These are phyloP conservation scores for Chloroceryle inda DNA, from an alignment of 2,797 vertebrate genomes.

Conservation along the genomic window DNA sequence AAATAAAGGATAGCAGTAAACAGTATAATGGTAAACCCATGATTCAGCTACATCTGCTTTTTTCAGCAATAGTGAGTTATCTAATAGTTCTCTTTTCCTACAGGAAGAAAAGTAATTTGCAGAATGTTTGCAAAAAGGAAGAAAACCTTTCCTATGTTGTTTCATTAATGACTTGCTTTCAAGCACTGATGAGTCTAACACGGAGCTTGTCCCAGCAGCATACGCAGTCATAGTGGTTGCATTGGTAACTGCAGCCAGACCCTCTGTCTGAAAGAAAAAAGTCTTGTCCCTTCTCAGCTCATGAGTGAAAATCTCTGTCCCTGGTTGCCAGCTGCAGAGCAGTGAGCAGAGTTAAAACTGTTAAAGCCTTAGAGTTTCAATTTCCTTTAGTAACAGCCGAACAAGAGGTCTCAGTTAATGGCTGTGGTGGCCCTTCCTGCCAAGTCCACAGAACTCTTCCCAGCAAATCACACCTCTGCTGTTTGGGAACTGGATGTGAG, in stretches of 20 bases:
- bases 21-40: background rate
- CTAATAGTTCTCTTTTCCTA: background rate
- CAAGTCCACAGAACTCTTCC: background rate
- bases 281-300: background rate
- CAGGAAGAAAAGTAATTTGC: background rate
- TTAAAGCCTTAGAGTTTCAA: background rate
- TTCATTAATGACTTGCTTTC: background rate
- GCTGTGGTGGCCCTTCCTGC: background rate
- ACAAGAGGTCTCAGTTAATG: background rate
- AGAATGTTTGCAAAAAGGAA: background rate
- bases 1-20: background rate
- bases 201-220: background rate
- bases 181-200: background rate
- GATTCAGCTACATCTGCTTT: background rate
- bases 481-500: background rate
- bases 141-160: background rate
- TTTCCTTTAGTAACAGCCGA: background rate
- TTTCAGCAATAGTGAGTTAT: background rate
- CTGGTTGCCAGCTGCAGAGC: background rate
- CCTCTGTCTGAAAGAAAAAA: background rate
- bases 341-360: background rate
- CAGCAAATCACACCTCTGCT: background rate
- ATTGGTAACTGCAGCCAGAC: background rate
- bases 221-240: accelerated
- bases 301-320: background rate